Evolutionary conservation across 2,113 vertebrate genomes (phyloP).

Genomic region (Trogon surrucura): DNA sequence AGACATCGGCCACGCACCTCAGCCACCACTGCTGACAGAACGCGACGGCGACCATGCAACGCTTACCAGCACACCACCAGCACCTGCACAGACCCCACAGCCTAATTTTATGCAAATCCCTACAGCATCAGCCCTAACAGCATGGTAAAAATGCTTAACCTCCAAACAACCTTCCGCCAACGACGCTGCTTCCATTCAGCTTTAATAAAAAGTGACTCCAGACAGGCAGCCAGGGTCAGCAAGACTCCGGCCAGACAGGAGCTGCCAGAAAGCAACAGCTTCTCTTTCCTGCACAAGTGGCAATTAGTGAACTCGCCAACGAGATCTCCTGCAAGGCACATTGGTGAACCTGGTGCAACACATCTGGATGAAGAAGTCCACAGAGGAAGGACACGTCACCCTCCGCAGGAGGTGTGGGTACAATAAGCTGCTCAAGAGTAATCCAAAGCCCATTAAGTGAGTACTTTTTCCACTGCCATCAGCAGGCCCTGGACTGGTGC

Average conservation of each 20-base stretch:
- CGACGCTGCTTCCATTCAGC: not conserved
- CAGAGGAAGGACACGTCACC: not conserved
- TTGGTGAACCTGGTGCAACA: not conserved
- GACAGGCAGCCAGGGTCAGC: not conserved
- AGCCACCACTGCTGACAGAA: not conserved
- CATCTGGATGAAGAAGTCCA: not conserved
- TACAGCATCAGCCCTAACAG: not conserved
- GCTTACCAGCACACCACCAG: not conserved
- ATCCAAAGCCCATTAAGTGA: slow-evolving; percentile 5
- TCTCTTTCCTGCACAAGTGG: not conserved
- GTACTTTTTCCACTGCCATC: slow-evolving; percentile 13
- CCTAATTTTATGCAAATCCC: not conserved
- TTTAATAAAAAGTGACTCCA: not conserved
- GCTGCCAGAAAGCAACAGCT: not conserved
- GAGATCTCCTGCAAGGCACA: not conserved
- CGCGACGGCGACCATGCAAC: rapidly evolving
- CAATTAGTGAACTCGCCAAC: not conserved
- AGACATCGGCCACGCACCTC: not conserved
- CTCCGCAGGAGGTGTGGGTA: not conserved
- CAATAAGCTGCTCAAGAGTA: not conserved
- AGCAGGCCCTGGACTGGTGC: not conserved
- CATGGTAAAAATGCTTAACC: not conserved
- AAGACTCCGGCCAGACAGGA: not conserved
- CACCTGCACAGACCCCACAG: not conserved
- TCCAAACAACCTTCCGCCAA: not conserved